These are phyloP conservation scores for Piezodorus guildinii DNA, from an alignment of 1,140 invertebrate species.

Conservation along the genomic window DNA sequence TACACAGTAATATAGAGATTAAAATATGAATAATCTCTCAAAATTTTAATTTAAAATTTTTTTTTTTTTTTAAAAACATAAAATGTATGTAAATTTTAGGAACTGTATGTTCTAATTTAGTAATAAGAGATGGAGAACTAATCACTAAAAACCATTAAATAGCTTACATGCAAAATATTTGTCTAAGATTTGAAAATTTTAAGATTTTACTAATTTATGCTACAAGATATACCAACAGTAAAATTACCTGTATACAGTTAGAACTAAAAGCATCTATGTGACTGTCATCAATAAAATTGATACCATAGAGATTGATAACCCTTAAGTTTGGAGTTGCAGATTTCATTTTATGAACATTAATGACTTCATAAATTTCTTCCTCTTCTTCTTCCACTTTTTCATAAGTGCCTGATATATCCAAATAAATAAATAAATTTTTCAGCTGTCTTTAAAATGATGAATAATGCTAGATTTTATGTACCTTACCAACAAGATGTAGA, in stretches of 20 bases:
- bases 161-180: no score
- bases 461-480: slow-evolving; percentile 3
- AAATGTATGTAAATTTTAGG: no score
- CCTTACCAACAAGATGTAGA: slow-evolving; percentile 86
- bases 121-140: no score
- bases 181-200: no score
- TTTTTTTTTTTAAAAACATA: no score
- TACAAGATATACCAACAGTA: no score
- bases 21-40: no score
- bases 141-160: no score
- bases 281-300: slow-evolving; percentile 96
- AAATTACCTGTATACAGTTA: slow-evolving; percentile 68
- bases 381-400: slow-evolving; percentile 98
- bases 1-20: no score
- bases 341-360: slow-evolving; percentile 97
- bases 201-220: no score
- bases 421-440: slow-evolving; percentile 12
- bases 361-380: slow-evolving; percentile 98
- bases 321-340: slow-evolving; percentile 88
- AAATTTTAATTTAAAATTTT: no score
- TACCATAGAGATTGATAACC: slow-evolving; percentile 93
- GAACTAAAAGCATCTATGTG: slow-evolving; percentile 97
- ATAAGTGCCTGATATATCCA: slow-evolving; percentile 79
- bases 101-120: no score
- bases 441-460: not conserved